A percentile compares a stretch with the other conserved stretches of the same genome.
These are phyloP conservation scores for Drosophila percnosoma DNA, from an alignment of 2,888 invertebrate genomes.

Conservation along the genomic window DNA sequence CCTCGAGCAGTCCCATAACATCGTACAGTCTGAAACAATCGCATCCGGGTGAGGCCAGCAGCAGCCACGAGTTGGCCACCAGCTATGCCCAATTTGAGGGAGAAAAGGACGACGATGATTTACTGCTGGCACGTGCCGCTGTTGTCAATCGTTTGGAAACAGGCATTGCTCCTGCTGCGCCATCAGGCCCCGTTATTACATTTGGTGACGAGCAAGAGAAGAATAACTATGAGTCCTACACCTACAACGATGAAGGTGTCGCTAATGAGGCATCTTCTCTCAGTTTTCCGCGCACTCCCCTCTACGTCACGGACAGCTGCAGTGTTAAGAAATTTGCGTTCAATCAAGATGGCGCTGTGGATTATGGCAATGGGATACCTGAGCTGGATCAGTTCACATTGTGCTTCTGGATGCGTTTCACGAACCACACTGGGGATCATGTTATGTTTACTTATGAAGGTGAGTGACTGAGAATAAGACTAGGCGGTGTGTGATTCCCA, in stretches of 20 bases:
- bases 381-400: conserved; percentile 93
- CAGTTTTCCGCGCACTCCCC: conserved; percentile 50
- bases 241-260: conserved; percentile 53
- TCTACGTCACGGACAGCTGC: conserved; percentile 86
- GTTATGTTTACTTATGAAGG: conserved; percentile 93
- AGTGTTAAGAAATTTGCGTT: conserved; percentile 89
- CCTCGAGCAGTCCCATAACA: conserved; percentile 57
- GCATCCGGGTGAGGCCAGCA: conserved; percentile 80
- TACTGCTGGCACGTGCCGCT: conserved; percentile 44
- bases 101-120: conserved; percentile 44
- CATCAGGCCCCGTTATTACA: conserved; percentile 22
- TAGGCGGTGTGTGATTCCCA: neutral
- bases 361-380: conserved; percentile 90
- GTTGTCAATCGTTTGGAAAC: conserved; percentile 42
- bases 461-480: conserved; percentile 84
- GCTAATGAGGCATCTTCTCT: conserved; percentile 27
- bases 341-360: conserved; percentile 89
- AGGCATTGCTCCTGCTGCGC: neutral
- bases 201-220: conserved; percentile 56
- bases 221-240: conserved; percentile 72
- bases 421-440: conserved; percentile 93
- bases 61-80: conserved; percentile 67
- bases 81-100: conserved; percentile 56
- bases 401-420: conserved; percentile 93
- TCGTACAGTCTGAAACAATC: conserved; percentile 81